Evolutionary conservation across 2,113 vertebrate genomes (phyloP).

Genomic region (Glaucidium brasilianum): DNA sequence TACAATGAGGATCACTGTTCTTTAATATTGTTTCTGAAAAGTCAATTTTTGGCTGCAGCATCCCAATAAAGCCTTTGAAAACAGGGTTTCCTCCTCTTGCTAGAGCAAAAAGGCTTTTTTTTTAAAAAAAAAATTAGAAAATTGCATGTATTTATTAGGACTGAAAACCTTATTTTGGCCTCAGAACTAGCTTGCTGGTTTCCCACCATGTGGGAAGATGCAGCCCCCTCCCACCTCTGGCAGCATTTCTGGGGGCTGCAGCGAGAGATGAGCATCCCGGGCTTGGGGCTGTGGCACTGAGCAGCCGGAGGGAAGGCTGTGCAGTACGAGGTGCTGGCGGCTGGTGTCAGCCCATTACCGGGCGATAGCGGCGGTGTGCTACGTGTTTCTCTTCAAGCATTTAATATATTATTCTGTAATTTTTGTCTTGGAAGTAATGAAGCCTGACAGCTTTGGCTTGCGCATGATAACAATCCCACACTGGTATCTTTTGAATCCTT

Average conservation of each 20-base stretch:
- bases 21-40: not conserved
- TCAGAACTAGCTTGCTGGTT: not conserved
- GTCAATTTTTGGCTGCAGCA: not conserved
- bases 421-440: conserved; percentile 77
- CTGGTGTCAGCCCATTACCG: conserved; percentile 56
- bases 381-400: conserved; percentile 18
- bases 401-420: conserved; percentile 63
- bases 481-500: conserved; percentile 72
- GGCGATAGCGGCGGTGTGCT: not conserved
- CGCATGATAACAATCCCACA: conserved; percentile 59
- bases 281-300: not conserved
- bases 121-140: too few relatives aligned
- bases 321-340: conserved; percentile 9
- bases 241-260: not conserved
- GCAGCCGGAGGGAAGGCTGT: not conserved
- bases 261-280: not conserved
- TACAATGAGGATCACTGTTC: not conserved
- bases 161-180: not conserved
- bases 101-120: not conserved
- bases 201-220: not conserved
- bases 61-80: not conserved
- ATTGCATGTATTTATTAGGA: not conserved
- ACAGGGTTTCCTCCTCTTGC: not conserved
- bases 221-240: not conserved
- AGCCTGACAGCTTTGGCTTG: conserved; percentile 73